These are phyloP conservation scores for Peromyscus attwateri DNA, from an alignment of 2,797 vertebrate genomes.

Conservation along the genomic window DNA sequence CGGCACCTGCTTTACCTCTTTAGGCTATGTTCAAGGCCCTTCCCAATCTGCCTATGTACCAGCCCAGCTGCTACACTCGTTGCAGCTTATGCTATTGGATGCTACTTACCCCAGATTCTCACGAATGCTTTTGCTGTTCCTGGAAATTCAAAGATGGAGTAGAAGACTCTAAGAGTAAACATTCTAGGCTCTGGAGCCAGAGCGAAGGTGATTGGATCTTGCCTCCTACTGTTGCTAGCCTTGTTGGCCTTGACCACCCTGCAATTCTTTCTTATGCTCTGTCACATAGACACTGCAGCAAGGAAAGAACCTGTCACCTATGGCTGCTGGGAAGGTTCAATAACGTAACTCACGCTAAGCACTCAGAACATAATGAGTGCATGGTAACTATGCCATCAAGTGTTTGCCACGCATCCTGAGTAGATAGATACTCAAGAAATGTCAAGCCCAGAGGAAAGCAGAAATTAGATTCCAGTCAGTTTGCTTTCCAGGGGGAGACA, in stretches of 20 bases:
- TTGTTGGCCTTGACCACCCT: not conserved
- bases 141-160: not conserved
- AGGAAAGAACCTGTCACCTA: not conserved
- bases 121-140: not conserved
- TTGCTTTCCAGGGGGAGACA: not conserved
- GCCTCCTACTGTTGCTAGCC: not conserved
- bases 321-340: not conserved
- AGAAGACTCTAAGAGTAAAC: not conserved
- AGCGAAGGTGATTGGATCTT: not conserved
- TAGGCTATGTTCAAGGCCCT: not conserved
- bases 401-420: not conserved
- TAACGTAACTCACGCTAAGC: not conserved
- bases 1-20: not conserved
- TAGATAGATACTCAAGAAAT: constrained; percentile 19
- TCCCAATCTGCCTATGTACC: not conserved
- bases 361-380: not conserved
- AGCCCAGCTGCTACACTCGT: not conserved
- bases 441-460: not conserved
- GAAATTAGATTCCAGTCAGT: not conserved
- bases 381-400: not conserved
- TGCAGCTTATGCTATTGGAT: not conserved
- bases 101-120: not conserved
- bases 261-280: not conserved
- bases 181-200: not conserved
- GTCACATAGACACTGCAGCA: not conserved